phyloP scores from a whole-genome alignment of 2,888 invertebrate species.

The Tinea trinotella region DNA sequence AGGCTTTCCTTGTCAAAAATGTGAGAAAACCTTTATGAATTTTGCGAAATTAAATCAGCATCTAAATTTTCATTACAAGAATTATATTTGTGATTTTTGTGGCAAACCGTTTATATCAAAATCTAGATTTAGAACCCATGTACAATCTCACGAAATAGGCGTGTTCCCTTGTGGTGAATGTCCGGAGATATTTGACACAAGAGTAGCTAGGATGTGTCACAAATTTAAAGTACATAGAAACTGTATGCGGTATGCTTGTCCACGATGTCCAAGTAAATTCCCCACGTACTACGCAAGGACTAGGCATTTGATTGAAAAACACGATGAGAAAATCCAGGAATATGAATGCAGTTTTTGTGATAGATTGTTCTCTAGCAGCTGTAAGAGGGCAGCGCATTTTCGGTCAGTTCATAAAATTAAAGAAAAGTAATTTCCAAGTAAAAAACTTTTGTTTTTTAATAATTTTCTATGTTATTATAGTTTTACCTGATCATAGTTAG shows the following conservation, averaged over 20 bases:
- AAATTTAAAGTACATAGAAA: constrained; percentile 44
- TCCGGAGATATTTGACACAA: constrained; percentile 40
- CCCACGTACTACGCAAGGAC: constrained; percentile 47
- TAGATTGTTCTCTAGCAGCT: constrained; percentile 43
- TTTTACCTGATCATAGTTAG: too few species aligned
- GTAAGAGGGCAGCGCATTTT: constrained; percentile 45
- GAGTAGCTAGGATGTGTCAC: constrained; percentile 47
- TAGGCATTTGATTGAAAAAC: constrained; percentile 48
- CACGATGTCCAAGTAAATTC: constrained; percentile 50
- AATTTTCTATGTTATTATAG: too few species aligned
- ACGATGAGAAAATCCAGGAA: constrained; percentile 38
- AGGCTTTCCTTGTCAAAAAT: constrained; percentile 48
- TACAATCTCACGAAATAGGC: constrained; percentile 50
- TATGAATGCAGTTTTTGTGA: constrained; percentile 44
- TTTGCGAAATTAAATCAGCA: constrained; percentile 56
- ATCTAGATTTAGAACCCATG: constrained; percentile 51
- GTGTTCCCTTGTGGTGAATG: constrained; percentile 54
- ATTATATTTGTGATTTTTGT: constrained; percentile 55
- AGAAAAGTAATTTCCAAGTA: too few species aligned
- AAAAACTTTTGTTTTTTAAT: too few species aligned
- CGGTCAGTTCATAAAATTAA: constrained; percentile 35
- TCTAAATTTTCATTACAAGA: constrained; percentile 57
- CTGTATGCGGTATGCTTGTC: constrained; percentile 51
- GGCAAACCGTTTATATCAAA: constrained; percentile 57
- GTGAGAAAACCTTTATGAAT: constrained; percentile 35